Evolutionary conservation across 2,888 invertebrate species (phyloP).

Genomic region (Stegophylla sp.): DNA sequence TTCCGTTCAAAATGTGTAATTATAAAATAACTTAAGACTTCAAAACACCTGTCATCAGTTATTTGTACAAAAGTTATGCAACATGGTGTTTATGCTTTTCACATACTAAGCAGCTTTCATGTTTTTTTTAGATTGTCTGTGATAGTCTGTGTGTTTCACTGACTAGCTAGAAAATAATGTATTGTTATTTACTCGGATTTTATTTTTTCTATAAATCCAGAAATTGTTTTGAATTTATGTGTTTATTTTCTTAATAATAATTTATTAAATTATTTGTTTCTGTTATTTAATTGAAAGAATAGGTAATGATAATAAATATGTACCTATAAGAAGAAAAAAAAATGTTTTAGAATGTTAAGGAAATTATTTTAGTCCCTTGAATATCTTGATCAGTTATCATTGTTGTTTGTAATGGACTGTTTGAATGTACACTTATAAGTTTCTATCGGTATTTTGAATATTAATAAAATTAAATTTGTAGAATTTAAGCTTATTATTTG

Average conservation of each 20-base stretch:
- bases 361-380: constrained; percentile 36
- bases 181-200: constrained; percentile 52
- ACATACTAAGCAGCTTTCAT: constrained; percentile 25
- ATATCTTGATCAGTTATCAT: constrained; percentile 14
- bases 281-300: constrained; percentile 35
- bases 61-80: constrained; percentile 23
- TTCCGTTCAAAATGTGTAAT: constrained; percentile 22
- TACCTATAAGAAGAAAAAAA: constrained; percentile 10
- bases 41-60: constrained; percentile 1
- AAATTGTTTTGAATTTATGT: constrained; percentile 30
- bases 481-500: constrained; percentile 44
- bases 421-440: constrained; percentile 46
- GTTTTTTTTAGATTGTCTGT: constrained; percentile 55
- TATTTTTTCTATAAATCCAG: constrained; percentile 44
- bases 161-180: constrained; percentile 41
- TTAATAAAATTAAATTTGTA: constrained; percentile 51
- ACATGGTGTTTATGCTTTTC: constrained; percentile 19
- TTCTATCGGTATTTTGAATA: constrained; percentile 51
- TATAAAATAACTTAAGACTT: not conserved
- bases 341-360: constrained; percentile 23
- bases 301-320: constrained; percentile 12
- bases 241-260: constrained; percentile 4
- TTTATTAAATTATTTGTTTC: constrained; percentile 38
- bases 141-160: constrained; percentile 47
- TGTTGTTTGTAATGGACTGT: constrained; percentile 40